Evolutionary conservation across 2,797 vertebrate genomes (phyloP), one percentile per base, ranked within the genome.

Genomic region (Sternarchorhynchus goeldii): DNA sequence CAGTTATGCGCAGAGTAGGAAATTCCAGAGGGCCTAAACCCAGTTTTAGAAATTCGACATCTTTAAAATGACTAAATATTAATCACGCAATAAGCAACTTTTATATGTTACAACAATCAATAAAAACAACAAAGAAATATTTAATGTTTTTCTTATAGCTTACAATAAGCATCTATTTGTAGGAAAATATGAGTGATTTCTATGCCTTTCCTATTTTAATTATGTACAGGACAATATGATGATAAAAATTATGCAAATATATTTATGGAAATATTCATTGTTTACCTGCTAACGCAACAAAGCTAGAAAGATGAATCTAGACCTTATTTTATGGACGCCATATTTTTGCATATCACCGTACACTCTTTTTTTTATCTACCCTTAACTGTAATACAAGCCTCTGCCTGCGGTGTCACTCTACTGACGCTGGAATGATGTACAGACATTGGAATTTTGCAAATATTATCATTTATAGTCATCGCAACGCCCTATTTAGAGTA

Each of bases 321-420:
- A 50, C 45, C 6, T 45, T 45, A 45, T 45, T 45, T 45, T 45
- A 45, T 45, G 12, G 45, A 1, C 14, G 14, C 45, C 10, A 50
- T 50, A 41, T 41, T 41, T 41, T 41, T 41, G 34, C 7, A 55
- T 5, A 73, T 50, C 39, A 25, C 53, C 67, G 20, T 53, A 75
- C 20, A 36, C 63, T 50, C 25, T 6, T 29, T 41, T 3, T 67
- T 32, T 34, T 68, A 34, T 17, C 16, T 68, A 78, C 39, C 16
- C 2, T 36, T 20, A 72, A 21, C 63, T 74, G 77, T 74, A 79
- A 62, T 5, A 39, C 73, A 73, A 21, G 2, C 55, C 58, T 72
- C 5, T 16, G 57, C 12, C 67, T 73, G 73, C 10, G 59, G 62
- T 76, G 73, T 50, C 62, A 14, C 36, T 12, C 3, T 69, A 20